phyloP scores from a whole-genome alignment of 2,113 vertebrate genomes.

The Promerops cafer region DNA sequence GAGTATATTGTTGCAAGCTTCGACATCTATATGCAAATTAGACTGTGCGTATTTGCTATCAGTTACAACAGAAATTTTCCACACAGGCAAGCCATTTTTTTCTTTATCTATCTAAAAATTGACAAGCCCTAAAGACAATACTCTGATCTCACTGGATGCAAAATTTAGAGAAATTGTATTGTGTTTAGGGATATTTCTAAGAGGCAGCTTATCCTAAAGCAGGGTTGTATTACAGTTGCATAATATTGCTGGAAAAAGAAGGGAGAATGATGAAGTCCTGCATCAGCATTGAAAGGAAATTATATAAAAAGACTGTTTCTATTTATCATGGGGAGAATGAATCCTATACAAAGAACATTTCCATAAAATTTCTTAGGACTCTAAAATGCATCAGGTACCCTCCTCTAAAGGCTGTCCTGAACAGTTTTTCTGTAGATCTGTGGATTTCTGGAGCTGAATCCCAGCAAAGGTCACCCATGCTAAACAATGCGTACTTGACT shows the following conservation, averaged over 20 bases:
- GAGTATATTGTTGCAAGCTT: slow-evolving; percentile 68
- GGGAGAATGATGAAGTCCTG: neutral
- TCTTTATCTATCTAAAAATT: slow-evolving; percentile 18
- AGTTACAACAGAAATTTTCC: slow-evolving; percentile 71
- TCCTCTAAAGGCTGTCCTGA: neutral
- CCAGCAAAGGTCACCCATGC: neutral
- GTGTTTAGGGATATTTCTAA: neutral
- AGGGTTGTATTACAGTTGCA: slow-evolving; percentile 1
- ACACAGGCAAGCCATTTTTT: slow-evolving; percentile 36
- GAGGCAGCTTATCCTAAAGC: neutral
- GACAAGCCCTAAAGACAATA: slow-evolving; percentile 44
- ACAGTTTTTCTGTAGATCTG: neutral
- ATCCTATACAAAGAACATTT: neutral
- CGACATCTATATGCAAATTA: slow-evolving; percentile 78
- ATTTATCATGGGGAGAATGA: neutral
- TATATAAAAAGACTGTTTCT: neutral
- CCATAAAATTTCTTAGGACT: neutral
- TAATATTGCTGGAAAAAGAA: slow-evolving; percentile 29
- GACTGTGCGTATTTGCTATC: slow-evolving; percentile 63
- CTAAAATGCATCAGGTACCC: neutral
- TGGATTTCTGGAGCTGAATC: neutral
- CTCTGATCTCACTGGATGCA: neutral
- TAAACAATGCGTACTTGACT: neutral
- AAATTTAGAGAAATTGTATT: neutral
- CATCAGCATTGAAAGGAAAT: neutral